Conservation (phyloP, 2,888 invertebrate genomes). For the Entomobrya proxima region DNA sequence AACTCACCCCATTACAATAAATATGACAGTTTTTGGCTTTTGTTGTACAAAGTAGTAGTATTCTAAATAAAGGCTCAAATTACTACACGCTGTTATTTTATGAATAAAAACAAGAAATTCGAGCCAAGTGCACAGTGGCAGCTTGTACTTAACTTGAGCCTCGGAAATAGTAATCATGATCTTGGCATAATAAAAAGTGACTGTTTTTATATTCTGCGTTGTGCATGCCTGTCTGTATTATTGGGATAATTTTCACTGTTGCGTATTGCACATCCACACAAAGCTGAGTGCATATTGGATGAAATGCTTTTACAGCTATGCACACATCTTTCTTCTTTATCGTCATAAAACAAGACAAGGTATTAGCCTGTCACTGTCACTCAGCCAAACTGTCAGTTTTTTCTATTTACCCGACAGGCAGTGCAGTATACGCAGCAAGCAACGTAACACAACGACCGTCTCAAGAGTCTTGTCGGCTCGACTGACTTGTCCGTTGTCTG, state of each 20-base stretch:
- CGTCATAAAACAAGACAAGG: slow-evolving; percentile 63
- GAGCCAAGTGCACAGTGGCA: slow-evolving; percentile 23
- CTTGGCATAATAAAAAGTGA: slow-evolving; percentile 22
- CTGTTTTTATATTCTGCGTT: background rate
- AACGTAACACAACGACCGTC: slow-evolving; percentile 21
- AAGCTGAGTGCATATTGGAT: background rate
- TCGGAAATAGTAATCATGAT: slow-evolving; percentile 20
- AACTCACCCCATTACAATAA: background rate
- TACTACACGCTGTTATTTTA: slow-evolving; percentile 1
- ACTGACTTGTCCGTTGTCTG: slow-evolving; percentile 63
- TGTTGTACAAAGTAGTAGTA: background rate
- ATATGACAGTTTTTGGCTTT: background rate
- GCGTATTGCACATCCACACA: background rate
- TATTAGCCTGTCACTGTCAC: slow-evolving; percentile 66
- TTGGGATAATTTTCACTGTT: slow-evolving; percentile 24
- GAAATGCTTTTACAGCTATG: background rate
- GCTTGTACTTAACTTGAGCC: slow-evolving; percentile 30
- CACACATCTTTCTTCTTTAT: slow-evolving; percentile 7
- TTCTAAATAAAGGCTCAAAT: slow-evolving; percentile 13
- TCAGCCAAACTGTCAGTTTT: slow-evolving; percentile 66
- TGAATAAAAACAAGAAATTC: slow-evolving; percentile 26
- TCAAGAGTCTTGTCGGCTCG: slow-evolving; percentile 53
- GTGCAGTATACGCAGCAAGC: background rate
- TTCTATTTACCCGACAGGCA: slow-evolving; percentile 51
- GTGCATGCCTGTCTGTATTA: background rate